Base-by-base conservation (phyloP, 2,888 invertebrate species). In the Sepiola atlantica region DNA sequence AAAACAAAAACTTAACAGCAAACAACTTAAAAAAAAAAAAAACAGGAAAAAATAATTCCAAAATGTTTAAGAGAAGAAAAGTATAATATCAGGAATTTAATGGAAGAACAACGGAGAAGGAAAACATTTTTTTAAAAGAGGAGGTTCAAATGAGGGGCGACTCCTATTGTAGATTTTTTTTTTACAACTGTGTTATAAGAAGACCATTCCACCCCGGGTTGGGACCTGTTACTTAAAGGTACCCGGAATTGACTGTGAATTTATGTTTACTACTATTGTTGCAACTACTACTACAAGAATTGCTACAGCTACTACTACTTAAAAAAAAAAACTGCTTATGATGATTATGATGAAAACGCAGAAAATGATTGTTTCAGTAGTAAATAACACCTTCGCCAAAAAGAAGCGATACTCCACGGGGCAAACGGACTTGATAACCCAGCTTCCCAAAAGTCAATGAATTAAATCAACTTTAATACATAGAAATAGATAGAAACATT, bases 221-320 rank as follows among this genome's bases (percentile, higher is more conserved):
- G n/a, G 21, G 10, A 77, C n/a, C 77, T 32, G n/a, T 16, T 45
- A 77, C 77, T 77, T 77, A n/a, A 77, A n/a, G 77, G 77, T 77
- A 77, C 77, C n/a, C 77, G n/a, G 77, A 77, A 77, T n/a, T 77
- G n/a, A 77, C 16, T 77, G 77, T 77, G 77, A n/a, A 77, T 77
- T 61, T 61, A 77, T n/a, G n/a, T n/a, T 77, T 77, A 16, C n/a
- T 32, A n/a, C 77, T 77, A 16, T 4, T 61, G 28, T 28, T 12
- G 8, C 61, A 6, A 61, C 14, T 28, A 61, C 24, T 77, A 77
- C n/a, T 77, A n/a, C n/a, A 18, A 77, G 1, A 14, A 28, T 0
- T 61, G 28, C n/a, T 32, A 32, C 18, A 32, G 16, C 4, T 16
- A 77, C n/a, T n/a, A n/a, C 16, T 77, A n/a, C n/a, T n/a, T n/a